Conservation (phyloP, 2,797 vertebrate genomes). For the Cetoscarus ocellatus region DNA sequence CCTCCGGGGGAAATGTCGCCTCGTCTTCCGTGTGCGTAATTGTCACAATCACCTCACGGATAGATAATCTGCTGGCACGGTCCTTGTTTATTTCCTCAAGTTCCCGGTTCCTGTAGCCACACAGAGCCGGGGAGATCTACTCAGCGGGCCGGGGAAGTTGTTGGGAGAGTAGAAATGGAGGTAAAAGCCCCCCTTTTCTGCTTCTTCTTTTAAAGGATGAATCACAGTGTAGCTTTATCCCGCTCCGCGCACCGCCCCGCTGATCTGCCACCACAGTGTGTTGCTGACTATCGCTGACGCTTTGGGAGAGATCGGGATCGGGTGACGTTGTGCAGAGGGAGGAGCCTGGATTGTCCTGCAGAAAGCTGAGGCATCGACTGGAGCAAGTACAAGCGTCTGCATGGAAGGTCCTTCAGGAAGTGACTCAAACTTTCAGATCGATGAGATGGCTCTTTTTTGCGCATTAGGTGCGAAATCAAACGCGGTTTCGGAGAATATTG, state of each 20-base stretch:
- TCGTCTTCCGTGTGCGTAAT: conserved; percentile 11
- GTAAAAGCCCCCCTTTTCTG: conserved; percentile 12
- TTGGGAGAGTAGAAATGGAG: conserved; percentile 41
- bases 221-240: conserved; percentile 35
- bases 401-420: background rate
- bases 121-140: conserved; percentile 15
- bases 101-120: conserved; percentile 40
- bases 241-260: conserved; percentile 51
- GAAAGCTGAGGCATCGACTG: conserved; percentile 21
- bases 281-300: conserved; percentile 69
- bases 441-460: background rate
- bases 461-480: background rate
- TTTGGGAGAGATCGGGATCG: conserved; percentile 72
- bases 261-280: conserved; percentile 69
- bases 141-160: conserved; percentile 59
- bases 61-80: conserved; percentile 38
- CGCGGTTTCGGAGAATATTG: background rate
- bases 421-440: conserved; percentile 28
- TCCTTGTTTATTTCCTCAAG: conserved; percentile 48
- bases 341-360: conserved; percentile 76
- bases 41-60: conserved; percentile 41
- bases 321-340: conserved; percentile 78
- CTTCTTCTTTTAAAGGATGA: background rate
- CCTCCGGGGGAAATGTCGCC: conserved; percentile 34
- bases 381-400: conserved; percentile 9